A percentile compares a stretch with the other conserved stretches of the same genome.
Conservation (phyloP, 2,797 vertebrate species). For the Aeoliscus strigatus region DNA sequence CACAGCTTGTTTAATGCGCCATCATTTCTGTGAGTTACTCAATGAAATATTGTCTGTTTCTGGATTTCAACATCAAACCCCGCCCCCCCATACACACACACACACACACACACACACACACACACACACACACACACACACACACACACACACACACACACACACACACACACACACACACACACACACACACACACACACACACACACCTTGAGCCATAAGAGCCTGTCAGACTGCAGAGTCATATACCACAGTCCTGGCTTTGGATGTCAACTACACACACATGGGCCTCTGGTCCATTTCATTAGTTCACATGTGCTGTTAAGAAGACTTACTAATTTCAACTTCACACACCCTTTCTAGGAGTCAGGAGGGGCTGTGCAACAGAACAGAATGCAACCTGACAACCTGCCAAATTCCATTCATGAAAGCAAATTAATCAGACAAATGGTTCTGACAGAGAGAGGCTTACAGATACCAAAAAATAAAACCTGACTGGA, state of each 20-base stretch:
- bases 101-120: conserved; percentile 13
- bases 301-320: conserved; percentile 13
- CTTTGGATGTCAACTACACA: conserved; percentile 1
- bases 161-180: conserved; percentile 3
- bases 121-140: too few relatives aligned
- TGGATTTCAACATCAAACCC: too few relatives aligned
- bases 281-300: not conserved
- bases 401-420: not conserved
- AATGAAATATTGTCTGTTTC: conserved; percentile 2
- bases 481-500: conserved; percentile 4
- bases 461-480: not conserved
- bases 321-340: conserved; percentile 34
- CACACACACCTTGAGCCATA: conserved; percentile 1
- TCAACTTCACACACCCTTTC: conserved; percentile 18
- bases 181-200: not conserved
- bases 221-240: conserved; percentile 3
- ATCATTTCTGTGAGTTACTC: not conserved
- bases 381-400: too few relatives aligned
- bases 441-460: not conserved
- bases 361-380: too few relatives aligned
- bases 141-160: conserved; percentile 29
- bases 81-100: conserved; percentile 3
- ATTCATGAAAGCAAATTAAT: not conserved
- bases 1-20: too few relatives aligned
- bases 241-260: conserved; percentile 4